Evolutionary conservation across 2,888 invertebrate species (phyloP), one percentile per base, ranked within the genome.

Genomic region (Drosophila kanekoi): DNA sequence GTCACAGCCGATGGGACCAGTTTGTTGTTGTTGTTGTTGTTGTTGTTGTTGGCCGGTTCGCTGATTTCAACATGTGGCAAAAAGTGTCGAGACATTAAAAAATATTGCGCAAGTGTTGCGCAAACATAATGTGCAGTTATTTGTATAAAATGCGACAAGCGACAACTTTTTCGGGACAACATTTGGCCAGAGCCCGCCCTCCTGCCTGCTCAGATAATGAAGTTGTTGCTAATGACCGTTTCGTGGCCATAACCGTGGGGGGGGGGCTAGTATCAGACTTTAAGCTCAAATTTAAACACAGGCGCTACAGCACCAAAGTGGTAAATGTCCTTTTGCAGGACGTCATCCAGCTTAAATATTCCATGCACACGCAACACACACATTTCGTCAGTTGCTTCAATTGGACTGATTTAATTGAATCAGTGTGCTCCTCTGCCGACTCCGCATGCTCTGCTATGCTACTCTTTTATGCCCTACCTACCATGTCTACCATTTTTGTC

Each of bases 361-460:
- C 90, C 79, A 77, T 60, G 77, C 90, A 90, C 89, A 88, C 51
- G 69, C 80, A 76, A 40, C 35, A 79, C 75, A 77, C 80, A 77
- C 79, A 77, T 84, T 81, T 81, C 70, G 87, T 79, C 87, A 83
- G 86, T 77, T 77, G 85, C 85, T 88, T 87, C 90, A 91, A 91
- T 91, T 91, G 83, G 89, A 86, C 83, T 90, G 90, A 91, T 91
- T 91, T 91, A 91, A 91, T 91, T 91, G 91, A 91, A 91, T 91
- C 91, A 91, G 90, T 87, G 79, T 77, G 79, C 79, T 77, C 76
- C 85, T 78, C 74, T 76, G 69, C 65, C 53, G 44, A 44, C 45
- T 47, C 47, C 28, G 33, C 20, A 20, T 6, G 10, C 53, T 37
- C 18, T 16, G 45, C 45, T 45, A 41, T 18, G 14, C 41, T 28